These are phyloP conservation scores for Nerophis lumbriciformis DNA, from an alignment of 2,113 vertebrate species.

Conservation along the genomic window DNA sequence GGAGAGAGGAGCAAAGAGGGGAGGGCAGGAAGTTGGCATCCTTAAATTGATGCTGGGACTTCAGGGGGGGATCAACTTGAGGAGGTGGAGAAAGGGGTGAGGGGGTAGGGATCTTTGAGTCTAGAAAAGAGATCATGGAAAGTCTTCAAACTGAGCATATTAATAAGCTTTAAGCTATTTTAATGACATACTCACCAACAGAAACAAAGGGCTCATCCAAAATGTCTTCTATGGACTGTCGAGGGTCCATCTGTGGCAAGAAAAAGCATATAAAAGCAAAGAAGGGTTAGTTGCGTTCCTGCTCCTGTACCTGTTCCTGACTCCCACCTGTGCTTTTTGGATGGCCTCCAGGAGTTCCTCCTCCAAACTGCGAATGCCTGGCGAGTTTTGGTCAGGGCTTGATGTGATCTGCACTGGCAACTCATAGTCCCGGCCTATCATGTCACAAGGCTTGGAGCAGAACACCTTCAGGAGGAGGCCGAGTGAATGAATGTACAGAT, in stretches of 20 bases:
- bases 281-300: not conserved
- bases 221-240: conserved; percentile 82
- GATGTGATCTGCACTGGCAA: conserved; percentile 81
- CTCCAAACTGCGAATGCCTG: conserved; percentile 75
- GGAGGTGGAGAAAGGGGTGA: conserved; percentile 33
- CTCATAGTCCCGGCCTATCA: conserved; percentile 77
- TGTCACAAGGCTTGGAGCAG: conserved; percentile 71
- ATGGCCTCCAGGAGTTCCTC: conserved; percentile 88
- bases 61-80: conserved; percentile 48
- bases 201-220: conserved; percentile 72
- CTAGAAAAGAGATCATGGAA: conserved; percentile 47
- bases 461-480: conserved; percentile 56
- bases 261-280: conserved; percentile 11
- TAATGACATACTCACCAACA: conserved; percentile 63
- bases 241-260: conserved; percentile 76
- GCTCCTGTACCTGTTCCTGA: too few relatives aligned
- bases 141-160: conserved; percentile 15
- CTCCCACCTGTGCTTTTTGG: conserved; percentile 80
- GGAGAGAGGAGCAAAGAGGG: conserved; percentile 76
- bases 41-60: conserved; percentile 45
- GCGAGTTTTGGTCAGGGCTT: conserved; percentile 67
- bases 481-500: not conserved
- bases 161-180: not conserved
- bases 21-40: conserved; percentile 69
- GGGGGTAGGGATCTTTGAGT: conserved; percentile 37